Evolutionary conservation across 2,888 invertebrate genomes (phyloP), one percentile per base, ranked within the genome.

Genomic region (Scaptomyza flava): DNA sequence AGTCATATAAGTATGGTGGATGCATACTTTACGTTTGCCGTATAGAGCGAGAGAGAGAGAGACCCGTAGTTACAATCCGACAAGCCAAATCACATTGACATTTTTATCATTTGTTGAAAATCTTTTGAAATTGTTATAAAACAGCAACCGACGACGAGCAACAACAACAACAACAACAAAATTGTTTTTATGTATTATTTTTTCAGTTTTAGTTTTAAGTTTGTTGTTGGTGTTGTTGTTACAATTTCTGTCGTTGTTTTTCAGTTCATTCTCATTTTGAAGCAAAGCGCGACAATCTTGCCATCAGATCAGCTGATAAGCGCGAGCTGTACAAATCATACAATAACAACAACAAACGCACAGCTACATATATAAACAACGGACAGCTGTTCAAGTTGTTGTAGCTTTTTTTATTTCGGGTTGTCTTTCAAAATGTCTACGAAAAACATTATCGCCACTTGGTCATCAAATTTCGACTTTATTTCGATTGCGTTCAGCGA

Each of bases 81-180:
- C 87, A 81, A 87, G 73, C 87, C 81, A 80, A 86, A 84, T 86
- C 84, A 86, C 88, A 88, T 84, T 84, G 84, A 84, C 87, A 83
- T 88, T 88, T 80, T 88, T 84, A 86, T 88, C 88, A 77, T 81
- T 79, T 77, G 77, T 72, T 81, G 71, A 84, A 84, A 86, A 88
- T 84, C 87, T 88, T 72, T 83, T 74, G 69, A 82, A 88, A 86
- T 88, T 84, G 88, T 86, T 88, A 86, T 83, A 83, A 86, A 83
- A 87, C 82, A 77, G 72, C 68, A 41, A 41, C 75, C 79, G 68
- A 84, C 81, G 79, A 73, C 74, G 69, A 73, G 86, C 72, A 58
- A 48, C 71, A 74, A 23, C 67, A 76, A 20, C 56, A 72, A 60
- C 59, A 68, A 45, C 45, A 51, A 61, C 53, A 47, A 58, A 70